Evolutionary conservation across 2,888 invertebrate genomes (phyloP).

Genomic region (Lissocephala sabroskyi): DNA sequence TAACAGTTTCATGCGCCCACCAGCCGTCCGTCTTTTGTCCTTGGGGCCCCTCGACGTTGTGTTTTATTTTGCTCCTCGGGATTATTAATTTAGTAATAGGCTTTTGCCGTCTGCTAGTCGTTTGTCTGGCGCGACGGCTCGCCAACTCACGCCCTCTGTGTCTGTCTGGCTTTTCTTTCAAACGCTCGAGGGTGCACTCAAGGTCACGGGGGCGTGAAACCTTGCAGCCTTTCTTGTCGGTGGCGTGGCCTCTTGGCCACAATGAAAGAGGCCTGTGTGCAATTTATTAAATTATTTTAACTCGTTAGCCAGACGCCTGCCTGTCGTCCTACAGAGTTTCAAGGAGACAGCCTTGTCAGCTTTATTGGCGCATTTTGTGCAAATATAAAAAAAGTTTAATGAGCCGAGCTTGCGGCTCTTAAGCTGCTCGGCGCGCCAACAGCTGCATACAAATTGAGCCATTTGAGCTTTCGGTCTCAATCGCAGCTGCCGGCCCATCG

Average conservation of each 20-base stretch:
- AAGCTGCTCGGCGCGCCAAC: conserved; percentile 40
- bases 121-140: conserved; percentile 5
- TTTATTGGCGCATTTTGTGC: conserved; percentile 56
- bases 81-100: conserved; percentile 57
- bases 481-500: conserved; percentile 43
- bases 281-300: conserved; percentile 59
- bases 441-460: conserved; percentile 62
- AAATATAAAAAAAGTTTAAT: conserved; percentile 45
- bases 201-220: conserved; percentile 51
- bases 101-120: no score
- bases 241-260: no score
- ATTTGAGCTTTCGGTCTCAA: conserved; percentile 19
- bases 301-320: conserved; percentile 48
- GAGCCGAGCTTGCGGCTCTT: conserved; percentile 32
- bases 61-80: conserved; percentile 14
- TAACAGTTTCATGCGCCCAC: conserved; percentile 29
- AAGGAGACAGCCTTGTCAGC: conserved; percentile 7
- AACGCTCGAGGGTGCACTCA: conserved; percentile 47
- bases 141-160: neutral
- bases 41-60: conserved; percentile 15
- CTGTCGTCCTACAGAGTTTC: neutral
- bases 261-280: conserved; percentile 38
- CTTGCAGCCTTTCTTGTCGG: conserved; percentile 40
- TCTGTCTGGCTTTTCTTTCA: neutral
- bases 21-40: conserved; percentile 6